A percentile compares a stretch with the other conserved stretches of the same genome.
These are phyloP conservation scores for Tineola bisselliella DNA, from an alignment of 2,888 invertebrate genomes.

Conservation along the genomic window DNA sequence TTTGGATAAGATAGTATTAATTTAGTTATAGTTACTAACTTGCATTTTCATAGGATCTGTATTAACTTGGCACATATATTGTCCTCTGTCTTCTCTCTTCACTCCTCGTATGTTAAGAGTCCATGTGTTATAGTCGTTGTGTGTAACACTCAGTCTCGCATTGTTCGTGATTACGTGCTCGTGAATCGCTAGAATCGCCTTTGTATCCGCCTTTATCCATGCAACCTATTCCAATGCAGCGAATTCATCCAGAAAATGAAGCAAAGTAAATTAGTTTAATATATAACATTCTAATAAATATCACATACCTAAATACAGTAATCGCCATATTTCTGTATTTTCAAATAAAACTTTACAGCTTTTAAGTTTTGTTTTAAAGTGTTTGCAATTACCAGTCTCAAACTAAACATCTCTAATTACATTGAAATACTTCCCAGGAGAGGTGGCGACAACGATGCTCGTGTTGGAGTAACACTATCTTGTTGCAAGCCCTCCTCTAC, in stretches of 20 bases:
- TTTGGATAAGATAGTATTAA: background rate
- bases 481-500: constrained; percentile 57
- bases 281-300: background rate
- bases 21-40: constrained; percentile 57
- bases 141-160: constrained; percentile 86
- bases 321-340: constrained; percentile 26
- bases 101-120: constrained; percentile 88
- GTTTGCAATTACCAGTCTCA: constrained; percentile 41
- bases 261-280: background rate
- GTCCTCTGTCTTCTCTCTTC: constrained; percentile 86
- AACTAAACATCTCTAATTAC: constrained; percentile 58
- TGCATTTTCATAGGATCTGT: constrained; percentile 95
- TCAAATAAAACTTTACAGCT: background rate
- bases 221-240: constrained; percentile 75
- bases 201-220: constrained; percentile 94
- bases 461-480: constrained; percentile 59
- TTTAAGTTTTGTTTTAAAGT: background rate
- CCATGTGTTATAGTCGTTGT: constrained; percentile 94
- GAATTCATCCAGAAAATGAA: background rate
- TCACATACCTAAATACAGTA: background rate
- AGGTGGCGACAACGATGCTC: constrained; percentile 57
- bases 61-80: constrained; percentile 96
- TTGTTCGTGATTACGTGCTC: constrained; percentile 95
- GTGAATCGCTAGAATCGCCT: constrained; percentile 92
- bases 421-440: constrained; percentile 60